These are phyloP conservation scores for Arion vulgaris DNA, from an alignment of 1,140 invertebrate genomes.

Conservation along the genomic window DNA sequence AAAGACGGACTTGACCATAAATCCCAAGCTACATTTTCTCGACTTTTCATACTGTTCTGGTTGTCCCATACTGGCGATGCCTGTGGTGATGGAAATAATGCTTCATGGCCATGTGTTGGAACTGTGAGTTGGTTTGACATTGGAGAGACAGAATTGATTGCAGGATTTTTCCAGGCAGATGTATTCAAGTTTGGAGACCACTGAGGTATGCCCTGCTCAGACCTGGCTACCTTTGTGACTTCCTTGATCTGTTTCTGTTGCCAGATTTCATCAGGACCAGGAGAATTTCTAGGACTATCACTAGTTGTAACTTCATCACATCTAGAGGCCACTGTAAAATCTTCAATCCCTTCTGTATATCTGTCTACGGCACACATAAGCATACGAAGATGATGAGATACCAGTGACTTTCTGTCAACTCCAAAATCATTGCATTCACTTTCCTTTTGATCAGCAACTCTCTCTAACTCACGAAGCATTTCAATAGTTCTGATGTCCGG, in stretches of 20 bases:
- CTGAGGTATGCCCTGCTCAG: too few species aligned
- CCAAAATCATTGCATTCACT: conserved; percentile 6
- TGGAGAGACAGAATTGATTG: neutral
- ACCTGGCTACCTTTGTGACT: neutral
- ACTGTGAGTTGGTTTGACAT: too few species aligned
- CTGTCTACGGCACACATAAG: conserved; percentile 39
- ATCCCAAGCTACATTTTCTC: neutral
- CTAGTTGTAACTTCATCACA: neutral
- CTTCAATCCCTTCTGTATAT: conserved; percentile 33
- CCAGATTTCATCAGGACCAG: neutral
- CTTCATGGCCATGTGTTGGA: neutral
- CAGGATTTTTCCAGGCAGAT: neutral
- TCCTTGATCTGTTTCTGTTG: neutral
- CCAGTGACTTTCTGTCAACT: conserved; percentile 28
- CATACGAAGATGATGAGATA: conserved; percentile 37
- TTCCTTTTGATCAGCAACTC: conserved; percentile 35
- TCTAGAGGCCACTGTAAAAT: neutral
- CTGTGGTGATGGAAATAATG: neutral
- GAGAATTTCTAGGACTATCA: neutral
- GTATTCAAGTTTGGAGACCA: neutral
- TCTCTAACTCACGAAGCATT: conserved; percentile 39
- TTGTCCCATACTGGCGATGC: neutral
- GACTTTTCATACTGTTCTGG: neutral
- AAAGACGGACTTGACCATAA: conserved; percentile 31
- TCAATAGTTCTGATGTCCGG: conserved; percentile 38